phyloP scores from a whole-genome alignment of 2,113 vertebrate species.

The Maylandia zebra region DNA sequence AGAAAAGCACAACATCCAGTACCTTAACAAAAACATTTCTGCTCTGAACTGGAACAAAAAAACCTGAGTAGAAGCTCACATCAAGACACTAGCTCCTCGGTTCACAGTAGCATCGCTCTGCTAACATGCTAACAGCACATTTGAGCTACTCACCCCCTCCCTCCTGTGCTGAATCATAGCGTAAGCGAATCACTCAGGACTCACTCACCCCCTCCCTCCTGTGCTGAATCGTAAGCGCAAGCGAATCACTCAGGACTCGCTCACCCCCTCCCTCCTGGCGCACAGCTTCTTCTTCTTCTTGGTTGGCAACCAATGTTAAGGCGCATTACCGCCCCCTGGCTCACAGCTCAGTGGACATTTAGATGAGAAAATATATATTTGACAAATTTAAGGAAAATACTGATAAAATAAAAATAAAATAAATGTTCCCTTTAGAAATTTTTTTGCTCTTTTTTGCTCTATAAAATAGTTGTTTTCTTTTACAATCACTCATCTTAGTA shows the following conservation, averaged over 20 bases:
- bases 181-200: accelerated
- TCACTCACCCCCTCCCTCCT: accelerated
- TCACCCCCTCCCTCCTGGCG: too few relatives aligned
- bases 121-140: not conserved
- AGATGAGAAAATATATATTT: not conserved
- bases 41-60: not conserved
- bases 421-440: not conserved
- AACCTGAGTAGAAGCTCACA: too few relatives aligned
- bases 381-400: too few relatives aligned
- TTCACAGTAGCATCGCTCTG: not conserved
- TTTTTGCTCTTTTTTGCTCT: not conserved
- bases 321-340: not conserved
- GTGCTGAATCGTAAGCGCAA: accelerated
- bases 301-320: not conserved
- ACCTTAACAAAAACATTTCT: not conserved
- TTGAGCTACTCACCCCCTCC: not conserved
- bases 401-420: not conserved
- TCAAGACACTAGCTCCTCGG: too few relatives aligned
- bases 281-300: not conserved
- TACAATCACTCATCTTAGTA: not conserved
- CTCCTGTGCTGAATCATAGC: accelerated
- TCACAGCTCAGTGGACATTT: not conserved
- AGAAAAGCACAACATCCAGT: not conserved
- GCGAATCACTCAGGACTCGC: too few relatives aligned
- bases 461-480: not conserved